These are phyloP conservation scores for Decapterus maruadsi DNA, from an alignment of 2,797 vertebrate genomes.

Conservation along the genomic window DNA sequence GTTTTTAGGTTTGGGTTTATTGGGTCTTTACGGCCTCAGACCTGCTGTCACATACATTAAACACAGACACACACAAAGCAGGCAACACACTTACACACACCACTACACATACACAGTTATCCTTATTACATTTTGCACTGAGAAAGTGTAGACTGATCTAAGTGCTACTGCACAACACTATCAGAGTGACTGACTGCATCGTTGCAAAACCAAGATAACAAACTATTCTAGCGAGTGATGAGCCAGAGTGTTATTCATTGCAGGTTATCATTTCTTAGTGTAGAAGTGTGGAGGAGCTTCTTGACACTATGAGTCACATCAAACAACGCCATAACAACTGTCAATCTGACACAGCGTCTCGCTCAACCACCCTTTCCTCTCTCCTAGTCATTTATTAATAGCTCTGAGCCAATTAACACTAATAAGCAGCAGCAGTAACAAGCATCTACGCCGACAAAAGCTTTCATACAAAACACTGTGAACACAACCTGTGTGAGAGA, in stretches of 20 bases:
- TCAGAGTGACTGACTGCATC: constrained; percentile 14
- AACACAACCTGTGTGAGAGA: constrained; percentile 23
- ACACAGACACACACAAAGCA: constrained; percentile 21
- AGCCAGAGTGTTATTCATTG: background rate
- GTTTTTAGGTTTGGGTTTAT: constrained; percentile 78
- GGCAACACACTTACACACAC: background rate
- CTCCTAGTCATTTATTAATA: constrained; percentile 57
- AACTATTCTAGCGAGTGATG: background rate
- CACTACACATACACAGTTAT: constrained; percentile 6
- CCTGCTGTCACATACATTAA: constrained; percentile 79
- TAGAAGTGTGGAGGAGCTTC: constrained; percentile 21
- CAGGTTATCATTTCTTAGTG: constrained; percentile 5
- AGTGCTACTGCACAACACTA: constrained; percentile 23
- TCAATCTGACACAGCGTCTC: constrained; percentile 31
- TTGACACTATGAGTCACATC: constrained; percentile 14
- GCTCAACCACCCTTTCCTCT: constrained; percentile 11
- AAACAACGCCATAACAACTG: constrained; percentile 28
- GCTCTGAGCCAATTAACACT: constrained; percentile 62
- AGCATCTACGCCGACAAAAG: constrained; percentile 25
- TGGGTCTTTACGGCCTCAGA: constrained; percentile 77
- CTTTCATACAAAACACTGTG: constrained; percentile 14
- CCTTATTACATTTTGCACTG: constrained; percentile 11
- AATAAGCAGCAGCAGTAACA: constrained; percentile 44
- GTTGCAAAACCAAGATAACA: background rate
- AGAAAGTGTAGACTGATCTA: constrained; percentile 2